These are phyloP conservation scores for Poecilia picta DNA, from an alignment of 2,797 vertebrate species.

Conservation along the genomic window DNA sequence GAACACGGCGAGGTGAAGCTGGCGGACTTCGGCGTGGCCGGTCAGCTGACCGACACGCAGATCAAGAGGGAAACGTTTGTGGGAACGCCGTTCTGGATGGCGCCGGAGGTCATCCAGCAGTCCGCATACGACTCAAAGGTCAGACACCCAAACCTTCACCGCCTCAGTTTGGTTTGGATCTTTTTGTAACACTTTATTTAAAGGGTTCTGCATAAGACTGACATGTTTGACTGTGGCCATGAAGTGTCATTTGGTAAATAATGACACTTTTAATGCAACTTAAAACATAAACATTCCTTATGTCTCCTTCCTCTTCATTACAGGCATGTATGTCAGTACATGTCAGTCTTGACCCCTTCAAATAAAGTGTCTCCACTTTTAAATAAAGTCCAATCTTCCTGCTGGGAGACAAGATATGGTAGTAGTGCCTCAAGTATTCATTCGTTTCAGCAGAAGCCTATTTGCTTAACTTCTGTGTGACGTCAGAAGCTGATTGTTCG, in stretches of 20 bases:
- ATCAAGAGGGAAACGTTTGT: conserved; percentile 96
- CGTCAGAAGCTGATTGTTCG: background rate
- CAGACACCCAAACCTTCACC: background rate
- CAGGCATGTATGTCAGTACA: no score
- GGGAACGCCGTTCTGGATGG: conserved; percentile 97
- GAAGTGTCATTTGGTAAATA: no score
- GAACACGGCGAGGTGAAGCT: conserved; percentile 94
- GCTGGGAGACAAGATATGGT: background rate
- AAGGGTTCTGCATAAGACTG: no score
- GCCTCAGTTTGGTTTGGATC: background rate
- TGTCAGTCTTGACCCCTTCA: no score
- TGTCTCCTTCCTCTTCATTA: no score
- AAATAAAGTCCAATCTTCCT: background rate
- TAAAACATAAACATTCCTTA: no score
- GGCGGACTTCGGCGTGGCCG: conserved; percentile 93
- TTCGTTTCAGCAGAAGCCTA: background rate
- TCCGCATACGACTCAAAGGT: conserved; percentile 95
- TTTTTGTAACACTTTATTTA: no score
- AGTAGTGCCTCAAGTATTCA: background rate
- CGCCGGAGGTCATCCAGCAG: conserved; percentile 95
- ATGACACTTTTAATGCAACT: no score
- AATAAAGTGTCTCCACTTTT: no score
- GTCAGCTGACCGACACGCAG: conserved; percentile 94
- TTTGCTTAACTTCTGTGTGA: background rate
- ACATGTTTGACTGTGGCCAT: no score